phyloP scores from a whole-genome alignment of 1,140 invertebrate genomes.

The Holcopasites calliopsidis region DNA sequence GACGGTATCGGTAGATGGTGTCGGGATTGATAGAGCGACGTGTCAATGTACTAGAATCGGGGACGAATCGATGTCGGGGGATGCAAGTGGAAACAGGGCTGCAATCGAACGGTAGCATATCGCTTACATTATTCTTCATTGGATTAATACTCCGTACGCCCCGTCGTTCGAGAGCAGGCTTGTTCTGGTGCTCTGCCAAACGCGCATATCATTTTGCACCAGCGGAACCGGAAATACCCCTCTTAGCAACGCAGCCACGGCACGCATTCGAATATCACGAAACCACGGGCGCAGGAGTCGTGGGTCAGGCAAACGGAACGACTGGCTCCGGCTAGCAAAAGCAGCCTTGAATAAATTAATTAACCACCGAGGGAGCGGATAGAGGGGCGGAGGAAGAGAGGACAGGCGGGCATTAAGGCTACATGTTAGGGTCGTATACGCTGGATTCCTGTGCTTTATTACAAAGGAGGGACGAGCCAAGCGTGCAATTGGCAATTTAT shows the following conservation, averaged over 20 bases:
- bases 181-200: slow-evolving; percentile 74
- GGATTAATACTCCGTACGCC: slow-evolving; percentile 73
- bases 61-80: not conserved
- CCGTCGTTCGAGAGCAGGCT: slow-evolving; percentile 57
- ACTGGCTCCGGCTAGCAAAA: not conserved
- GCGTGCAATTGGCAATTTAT: not conserved
- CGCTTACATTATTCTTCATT: slow-evolving; percentile 48
- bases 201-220: slow-evolving; percentile 64
- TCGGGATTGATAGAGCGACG: not conserved
- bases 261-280: slow-evolving; percentile 59
- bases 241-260: slow-evolving; percentile 44
- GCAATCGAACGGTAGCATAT: slow-evolving; percentile 35
- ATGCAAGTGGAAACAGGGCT: slow-evolving; percentile 1
- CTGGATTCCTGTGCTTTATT: not conserved
- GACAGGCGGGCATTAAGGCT: slow-evolving; percentile 3
- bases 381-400: not conserved
- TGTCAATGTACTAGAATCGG: not conserved
- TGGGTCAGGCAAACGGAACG: slow-evolving; percentile 11
- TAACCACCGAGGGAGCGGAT: not conserved
- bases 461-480: not conserved
- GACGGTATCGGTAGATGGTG: not conserved
- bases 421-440: not conserved
- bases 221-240: slow-evolving; percentile 68
- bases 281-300: slow-evolving; percentile 9
- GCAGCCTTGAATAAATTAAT: slow-evolving; percentile 37